Percentiles rank a stretch among this genome's conserved stretches.
Conservation (phyloP, 2,888 invertebrate genomes). For the Girardia tigrina region DNA sequence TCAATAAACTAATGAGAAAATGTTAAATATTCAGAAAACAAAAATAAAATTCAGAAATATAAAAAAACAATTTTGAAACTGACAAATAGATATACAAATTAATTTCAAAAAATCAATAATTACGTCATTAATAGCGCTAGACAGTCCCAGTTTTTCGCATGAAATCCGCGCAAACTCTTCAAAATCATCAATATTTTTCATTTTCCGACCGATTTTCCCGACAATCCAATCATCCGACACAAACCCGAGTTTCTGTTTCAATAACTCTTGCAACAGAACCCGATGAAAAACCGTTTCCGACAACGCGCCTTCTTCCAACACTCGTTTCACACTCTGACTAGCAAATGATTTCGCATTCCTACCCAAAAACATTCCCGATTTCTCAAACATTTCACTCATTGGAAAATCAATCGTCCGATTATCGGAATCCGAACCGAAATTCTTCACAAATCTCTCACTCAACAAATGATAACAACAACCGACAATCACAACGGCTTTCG, state of each 20-base stretch:
- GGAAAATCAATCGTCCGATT: slow-evolving; percentile 24
- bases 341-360: slow-evolving; percentile 72
- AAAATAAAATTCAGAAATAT: neutral
- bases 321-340: slow-evolving; percentile 66
- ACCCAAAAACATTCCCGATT: slow-evolving; percentile 52
- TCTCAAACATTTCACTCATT: slow-evolving; percentile 40
- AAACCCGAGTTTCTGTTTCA: slow-evolving; percentile 51
- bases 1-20: neutral
- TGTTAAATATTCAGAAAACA: neutral
- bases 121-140: neutral
- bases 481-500: slow-evolving; percentile 63
- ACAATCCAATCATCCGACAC: slow-evolving; percentile 41
- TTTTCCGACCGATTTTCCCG: slow-evolving; percentile 55
- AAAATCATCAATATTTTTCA: neutral
- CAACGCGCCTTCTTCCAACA: slow-evolving; percentile 41
- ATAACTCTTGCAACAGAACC: slow-evolving; percentile 58
- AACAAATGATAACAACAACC: slow-evolving; percentile 79
- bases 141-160: neutral
- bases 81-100: no score
- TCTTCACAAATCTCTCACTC: slow-evolving; percentile 39
- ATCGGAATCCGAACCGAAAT: neutral
- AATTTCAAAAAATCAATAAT: neutral
- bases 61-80: neutral
- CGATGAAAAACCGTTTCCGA: slow-evolving; percentile 60
- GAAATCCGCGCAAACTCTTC: neutral